Conservation (phyloP, 2,113 vertebrate species). For the Ictalurus punctatus region DNA sequence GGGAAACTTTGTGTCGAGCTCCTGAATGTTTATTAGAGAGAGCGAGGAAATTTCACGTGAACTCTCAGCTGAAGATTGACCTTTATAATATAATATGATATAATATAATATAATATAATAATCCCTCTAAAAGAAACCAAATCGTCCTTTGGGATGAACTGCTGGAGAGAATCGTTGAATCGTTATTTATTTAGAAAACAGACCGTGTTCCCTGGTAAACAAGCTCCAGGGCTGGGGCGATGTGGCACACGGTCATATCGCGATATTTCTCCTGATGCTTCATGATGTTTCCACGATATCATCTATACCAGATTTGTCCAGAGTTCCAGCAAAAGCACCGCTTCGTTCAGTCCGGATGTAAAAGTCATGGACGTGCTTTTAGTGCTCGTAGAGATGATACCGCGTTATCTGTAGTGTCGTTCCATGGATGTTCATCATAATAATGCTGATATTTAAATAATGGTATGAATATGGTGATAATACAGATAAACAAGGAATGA, state of each 20-base stretch:
- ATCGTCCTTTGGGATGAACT: neutral
- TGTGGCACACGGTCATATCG: neutral
- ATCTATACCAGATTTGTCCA: too few relatives aligned
- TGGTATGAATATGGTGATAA: too few relatives aligned
- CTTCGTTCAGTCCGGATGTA: neutral
- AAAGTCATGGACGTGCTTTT: neutral
- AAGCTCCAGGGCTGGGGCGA: neutral
- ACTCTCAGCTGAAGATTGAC: neutral
- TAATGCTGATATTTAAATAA: neutral
- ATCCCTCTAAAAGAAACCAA: neutral
- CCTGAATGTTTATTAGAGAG: neutral
- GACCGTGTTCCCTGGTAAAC: neutral
- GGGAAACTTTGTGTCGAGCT: neutral
- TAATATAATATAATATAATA: neutral
- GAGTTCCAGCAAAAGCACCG: neutral
- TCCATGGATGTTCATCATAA: neutral
- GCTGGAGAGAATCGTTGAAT: neutral
- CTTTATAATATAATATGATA: too few relatives aligned
- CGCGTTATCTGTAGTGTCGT: too few relatives aligned
- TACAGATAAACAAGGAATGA: too few relatives aligned
- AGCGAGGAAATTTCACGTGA: neutral
- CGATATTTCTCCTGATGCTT: neutral
- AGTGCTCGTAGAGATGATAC: too few relatives aligned
- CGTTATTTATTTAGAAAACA: neutral
- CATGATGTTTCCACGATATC: neutral